Evolutionary conservation across 2,888 invertebrate species (phyloP), one percentile per base, ranked within the genome.

Genomic region (Ariolimax columbianus): DNA sequence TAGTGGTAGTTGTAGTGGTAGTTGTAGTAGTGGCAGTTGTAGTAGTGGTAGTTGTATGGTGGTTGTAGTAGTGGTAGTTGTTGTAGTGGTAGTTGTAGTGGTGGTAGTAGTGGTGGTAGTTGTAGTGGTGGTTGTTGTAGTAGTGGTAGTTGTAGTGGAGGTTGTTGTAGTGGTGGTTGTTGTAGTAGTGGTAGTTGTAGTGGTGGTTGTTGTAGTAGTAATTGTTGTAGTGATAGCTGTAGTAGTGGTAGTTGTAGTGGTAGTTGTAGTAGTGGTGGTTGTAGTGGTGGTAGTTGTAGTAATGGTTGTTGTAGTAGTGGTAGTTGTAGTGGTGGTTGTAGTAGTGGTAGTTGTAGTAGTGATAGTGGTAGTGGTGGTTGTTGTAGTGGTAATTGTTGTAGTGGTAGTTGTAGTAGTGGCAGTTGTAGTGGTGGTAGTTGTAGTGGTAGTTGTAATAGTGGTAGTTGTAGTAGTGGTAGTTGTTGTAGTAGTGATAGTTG

Each of bases 171-270:
- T 66, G 40, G 66, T 63, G 66, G 79, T 80, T 0, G 66, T 43
- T 66, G 79, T 63, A 80, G 79, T 80, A 38, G 63, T 63, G 40
- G 66, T 66, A 68, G 79, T 66, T 66, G 79, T 40, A 68, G 66
- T 36, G 38, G 79, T 63, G 11, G 66, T 36, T 40, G 66, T 63
- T 66, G 79, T 59, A 40, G 66, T 66, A 40, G 38, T 36, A 66
- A 38, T 79, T 66, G 40, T 66, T 38, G 79, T 79, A 66, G 63
- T 79, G 40, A 66, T 36, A 66, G 79, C 66, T 1, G 66, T 79
- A 66, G 66, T 79, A 66, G 79, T 59, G 30, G 55, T 77, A 33
- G 77, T 78, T 55, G 77, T 78, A 55, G 59, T 59, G 55, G 77
- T 78, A 55, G 55, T 78, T 55, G 77, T 78, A 78, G 77, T 78